phyloP scores from a whole-genome alignment of 2,113 vertebrate species.

The Dermatemys mawii region DNA sequence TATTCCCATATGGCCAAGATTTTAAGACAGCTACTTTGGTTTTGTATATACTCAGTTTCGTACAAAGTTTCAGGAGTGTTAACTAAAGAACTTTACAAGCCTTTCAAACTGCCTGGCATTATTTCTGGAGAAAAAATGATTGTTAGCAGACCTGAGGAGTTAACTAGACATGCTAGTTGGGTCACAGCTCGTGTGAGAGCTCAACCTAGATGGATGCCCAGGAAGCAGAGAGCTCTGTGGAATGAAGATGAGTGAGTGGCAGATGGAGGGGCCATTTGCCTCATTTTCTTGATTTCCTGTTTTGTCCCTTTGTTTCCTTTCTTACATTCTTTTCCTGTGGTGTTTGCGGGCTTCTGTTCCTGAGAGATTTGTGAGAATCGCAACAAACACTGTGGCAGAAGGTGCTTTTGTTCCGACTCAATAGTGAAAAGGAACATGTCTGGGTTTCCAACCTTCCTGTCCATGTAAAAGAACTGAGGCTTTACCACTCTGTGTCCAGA shows the following conservation, averaged over 20 bases:
- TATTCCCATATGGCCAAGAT: background rate
- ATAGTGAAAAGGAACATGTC: background rate
- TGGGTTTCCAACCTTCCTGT: background rate
- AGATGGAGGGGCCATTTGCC: background rate
- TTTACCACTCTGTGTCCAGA: rapidly evolving
- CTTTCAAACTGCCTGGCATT: rapidly evolving
- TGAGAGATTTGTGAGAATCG: background rate
- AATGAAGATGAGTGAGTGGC: background rate
- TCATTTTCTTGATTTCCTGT: background rate
- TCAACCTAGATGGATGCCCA: background rate
- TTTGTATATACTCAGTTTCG: background rate
- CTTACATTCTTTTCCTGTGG: background rate
- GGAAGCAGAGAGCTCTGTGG: background rate
- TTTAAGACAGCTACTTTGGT: background rate
- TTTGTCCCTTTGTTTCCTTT: rapidly evolving
- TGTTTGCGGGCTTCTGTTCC: background rate
- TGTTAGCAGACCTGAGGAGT: background rate
- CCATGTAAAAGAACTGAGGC: background rate
- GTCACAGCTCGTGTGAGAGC: background rate
- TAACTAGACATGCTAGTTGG: background rate
- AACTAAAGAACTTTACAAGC: background rate
- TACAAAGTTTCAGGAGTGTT: background rate
- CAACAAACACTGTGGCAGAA: background rate
- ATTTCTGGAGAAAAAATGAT: background rate
- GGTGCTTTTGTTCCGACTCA: background rate